These are phyloP conservation scores for Aphidius colemani DNA, from an alignment of 2,888 invertebrate genomes.

Conservation along the genomic window DNA sequence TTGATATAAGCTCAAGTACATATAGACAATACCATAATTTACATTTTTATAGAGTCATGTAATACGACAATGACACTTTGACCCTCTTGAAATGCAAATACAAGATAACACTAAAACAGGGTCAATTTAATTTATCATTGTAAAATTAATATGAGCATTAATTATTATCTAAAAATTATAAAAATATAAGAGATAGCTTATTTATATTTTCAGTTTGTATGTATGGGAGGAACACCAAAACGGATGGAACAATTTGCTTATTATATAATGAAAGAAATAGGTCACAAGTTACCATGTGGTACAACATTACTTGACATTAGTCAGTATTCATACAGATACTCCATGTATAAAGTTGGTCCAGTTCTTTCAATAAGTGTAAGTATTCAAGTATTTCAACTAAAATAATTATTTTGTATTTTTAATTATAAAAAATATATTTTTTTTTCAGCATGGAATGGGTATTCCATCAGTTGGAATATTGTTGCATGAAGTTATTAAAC, in stretches of 20 bases:
- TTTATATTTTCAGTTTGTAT: conserved; percentile 76
- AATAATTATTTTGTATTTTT: background rate
- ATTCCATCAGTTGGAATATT: conserved; percentile 94
- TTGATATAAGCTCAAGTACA: background rate
- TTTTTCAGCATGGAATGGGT: conserved; percentile 94
- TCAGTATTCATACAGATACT: conserved; percentile 89
- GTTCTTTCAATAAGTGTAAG: conserved; percentile 84
- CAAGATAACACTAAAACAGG: background rate
- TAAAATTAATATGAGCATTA: too few species aligned
- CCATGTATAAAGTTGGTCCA: conserved; percentile 94
- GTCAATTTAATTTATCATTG: background rate
- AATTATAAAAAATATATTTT: conserved; percentile 11
- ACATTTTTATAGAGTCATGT: background rate
- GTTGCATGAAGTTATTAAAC: conserved; percentile 93
- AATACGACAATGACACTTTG: background rate
- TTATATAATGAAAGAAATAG: conserved; percentile 88
- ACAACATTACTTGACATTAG: conserved; percentile 88
- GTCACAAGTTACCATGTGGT: conserved; percentile 86
- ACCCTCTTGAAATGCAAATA: background rate
- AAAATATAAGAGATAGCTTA: background rate
- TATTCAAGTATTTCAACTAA: conserved; percentile 46
- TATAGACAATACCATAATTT: background rate
- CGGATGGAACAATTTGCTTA: conserved; percentile 93
- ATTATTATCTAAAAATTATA: conserved; percentile 3
- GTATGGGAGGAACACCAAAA: conserved; percentile 94